Evolutionary conservation across 2,888 invertebrate genomes (phyloP).

Genomic region (Microdon myrmicae): DNA sequence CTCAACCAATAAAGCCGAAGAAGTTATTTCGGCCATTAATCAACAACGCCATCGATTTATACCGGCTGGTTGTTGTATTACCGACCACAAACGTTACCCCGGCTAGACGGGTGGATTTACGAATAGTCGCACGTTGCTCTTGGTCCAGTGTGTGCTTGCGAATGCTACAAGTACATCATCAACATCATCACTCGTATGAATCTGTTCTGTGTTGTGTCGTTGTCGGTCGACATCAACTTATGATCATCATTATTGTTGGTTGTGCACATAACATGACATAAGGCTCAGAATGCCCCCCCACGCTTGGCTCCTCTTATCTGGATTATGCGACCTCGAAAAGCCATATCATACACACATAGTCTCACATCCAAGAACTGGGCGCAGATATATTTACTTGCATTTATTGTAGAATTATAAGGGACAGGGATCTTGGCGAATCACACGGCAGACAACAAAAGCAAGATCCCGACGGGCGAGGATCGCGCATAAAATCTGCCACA

Average conservation of each 20-base stretch:
- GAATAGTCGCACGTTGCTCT: constrained; percentile 1
- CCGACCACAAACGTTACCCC: constrained; percentile 8
- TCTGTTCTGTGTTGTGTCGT: constrained; percentile 52
- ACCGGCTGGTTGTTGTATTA: constrained; percentile 10
- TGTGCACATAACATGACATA: constrained; percentile 45
- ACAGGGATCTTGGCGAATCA: constrained; percentile 44
- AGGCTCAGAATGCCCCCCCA: constrained; percentile 21
- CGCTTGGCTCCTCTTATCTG: no score
- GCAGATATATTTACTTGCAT: constrained; percentile 36
- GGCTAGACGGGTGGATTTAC: constrained; percentile 4
- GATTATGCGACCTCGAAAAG: no score
- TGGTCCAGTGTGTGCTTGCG: constrained; percentile 13
- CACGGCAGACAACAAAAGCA: constrained; percentile 47
- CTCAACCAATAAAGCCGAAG: constrained; percentile 56
- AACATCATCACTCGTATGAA: constrained; percentile 52
- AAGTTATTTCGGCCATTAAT: constrained; percentile 57
- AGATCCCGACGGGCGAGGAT: constrained; percentile 33
- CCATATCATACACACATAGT: no score
- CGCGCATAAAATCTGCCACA: constrained; percentile 50
- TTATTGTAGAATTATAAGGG: constrained; percentile 14
- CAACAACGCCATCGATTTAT: constrained; percentile 54
- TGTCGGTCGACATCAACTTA: constrained; percentile 53
- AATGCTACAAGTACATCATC: no score
- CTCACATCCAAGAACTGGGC: no score
- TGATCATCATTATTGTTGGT: constrained; percentile 52